Evolutionary conservation across 2,797 vertebrate genomes (phyloP).

Genomic region (Muscicapa comitata): DNA sequence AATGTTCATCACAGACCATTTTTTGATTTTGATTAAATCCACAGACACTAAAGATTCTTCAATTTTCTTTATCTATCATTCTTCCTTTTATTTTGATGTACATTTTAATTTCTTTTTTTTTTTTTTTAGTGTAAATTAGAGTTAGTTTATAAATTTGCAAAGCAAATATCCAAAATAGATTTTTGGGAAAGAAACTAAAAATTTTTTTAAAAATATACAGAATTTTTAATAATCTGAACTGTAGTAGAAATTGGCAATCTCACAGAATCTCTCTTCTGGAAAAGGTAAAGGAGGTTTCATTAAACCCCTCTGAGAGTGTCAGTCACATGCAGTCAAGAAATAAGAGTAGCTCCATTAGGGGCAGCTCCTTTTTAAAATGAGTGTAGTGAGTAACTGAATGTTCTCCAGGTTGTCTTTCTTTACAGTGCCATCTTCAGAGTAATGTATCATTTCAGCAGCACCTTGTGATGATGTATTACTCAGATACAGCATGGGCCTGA

Average conservation of each 20-base stretch:
- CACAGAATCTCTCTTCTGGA: neutral
- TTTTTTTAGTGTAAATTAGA: neutral
- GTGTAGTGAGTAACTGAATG: neutral
- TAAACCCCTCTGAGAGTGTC: neutral
- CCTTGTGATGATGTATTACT: conserved; percentile 63
- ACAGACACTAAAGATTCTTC: neutral
- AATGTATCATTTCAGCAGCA: conserved; percentile 52
- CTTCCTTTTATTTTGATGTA: neutral
- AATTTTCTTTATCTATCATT: neutral
- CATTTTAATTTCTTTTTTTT: neutral
- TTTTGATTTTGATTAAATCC: neutral
- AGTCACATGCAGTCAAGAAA: neutral
- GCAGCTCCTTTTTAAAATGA: neutral
- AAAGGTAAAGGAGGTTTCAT: neutral
- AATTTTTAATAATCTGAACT: neutral
- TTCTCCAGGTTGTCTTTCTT: conserved; percentile 4
- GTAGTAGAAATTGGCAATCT: neutral
- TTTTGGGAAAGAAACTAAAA: neutral
- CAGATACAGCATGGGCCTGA: conserved; percentile 50
- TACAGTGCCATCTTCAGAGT: conserved; percentile 20
- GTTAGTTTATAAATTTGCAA: neutral
- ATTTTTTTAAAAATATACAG: neutral
- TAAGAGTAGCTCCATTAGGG: neutral
- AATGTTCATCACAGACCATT: neutral
- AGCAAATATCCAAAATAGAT: neutral